phyloP scores from a whole-genome alignment of 2,113 vertebrate genomes.

The Gymnobelideus leadbeateri region DNA sequence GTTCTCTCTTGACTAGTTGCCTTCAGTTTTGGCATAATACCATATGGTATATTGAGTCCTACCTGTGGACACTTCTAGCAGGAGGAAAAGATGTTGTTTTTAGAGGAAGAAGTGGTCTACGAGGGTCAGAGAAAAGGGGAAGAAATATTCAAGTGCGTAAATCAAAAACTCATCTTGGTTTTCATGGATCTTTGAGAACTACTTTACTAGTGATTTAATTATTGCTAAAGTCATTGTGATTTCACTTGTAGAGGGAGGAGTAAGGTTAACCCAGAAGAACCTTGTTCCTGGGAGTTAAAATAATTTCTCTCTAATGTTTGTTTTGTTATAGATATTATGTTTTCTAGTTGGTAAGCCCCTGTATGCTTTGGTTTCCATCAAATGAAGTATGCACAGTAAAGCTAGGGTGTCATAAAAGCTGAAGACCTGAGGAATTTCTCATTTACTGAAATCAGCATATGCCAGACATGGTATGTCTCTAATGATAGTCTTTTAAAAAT shows the following conservation, averaged over 20 bases:
- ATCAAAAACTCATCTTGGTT: neutral
- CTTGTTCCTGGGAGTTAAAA: neutral
- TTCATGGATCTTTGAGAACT: neutral
- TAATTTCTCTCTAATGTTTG: neutral
- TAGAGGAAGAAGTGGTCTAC: neutral
- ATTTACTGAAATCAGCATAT: neutral
- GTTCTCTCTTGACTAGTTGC: slow-evolving; percentile 15
- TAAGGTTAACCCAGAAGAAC: neutral
- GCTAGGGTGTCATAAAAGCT: neutral
- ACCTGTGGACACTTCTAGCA: slow-evolving; percentile 22
- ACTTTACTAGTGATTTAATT: neutral
- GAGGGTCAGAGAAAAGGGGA: neutral
- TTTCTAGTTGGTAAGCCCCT: neutral
- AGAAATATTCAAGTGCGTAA: neutral
- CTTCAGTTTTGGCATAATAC: neutral
- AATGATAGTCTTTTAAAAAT: neutral
- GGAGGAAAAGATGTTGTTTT: neutral
- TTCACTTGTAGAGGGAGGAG: neutral
- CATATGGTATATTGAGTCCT: neutral
- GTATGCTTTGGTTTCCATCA: neutral
- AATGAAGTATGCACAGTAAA: neutral
- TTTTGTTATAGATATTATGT: neutral
- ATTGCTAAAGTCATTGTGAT: neutral
- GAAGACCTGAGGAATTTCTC: neutral
- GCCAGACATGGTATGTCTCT: neutral